phyloP scores from a whole-genome alignment of 2,797 vertebrate species.

The Nyctibius grandis region DNA sequence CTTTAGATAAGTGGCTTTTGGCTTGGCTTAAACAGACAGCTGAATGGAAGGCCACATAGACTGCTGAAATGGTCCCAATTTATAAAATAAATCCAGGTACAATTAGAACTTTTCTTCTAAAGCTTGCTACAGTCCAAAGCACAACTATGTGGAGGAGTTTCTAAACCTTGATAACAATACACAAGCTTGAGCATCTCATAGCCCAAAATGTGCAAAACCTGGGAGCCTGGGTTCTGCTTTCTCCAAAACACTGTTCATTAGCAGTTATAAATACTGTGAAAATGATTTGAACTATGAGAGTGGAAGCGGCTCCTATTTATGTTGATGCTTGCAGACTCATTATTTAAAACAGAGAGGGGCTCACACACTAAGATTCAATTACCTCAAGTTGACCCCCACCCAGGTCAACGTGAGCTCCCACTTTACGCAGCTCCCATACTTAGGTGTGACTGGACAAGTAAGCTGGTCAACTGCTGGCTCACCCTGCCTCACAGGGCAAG shows the following conservation, averaged over 20 bases:
- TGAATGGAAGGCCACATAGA: conserved; percentile 50
- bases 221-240: not conserved
- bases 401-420: not conserved
- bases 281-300: not conserved
- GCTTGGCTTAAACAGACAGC: conserved; percentile 42
- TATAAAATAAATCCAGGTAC: conserved; percentile 42
- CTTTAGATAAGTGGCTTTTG: conserved; percentile 45
- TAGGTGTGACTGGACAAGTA: not conserved
- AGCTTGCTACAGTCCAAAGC: not conserved
- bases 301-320: not conserved
- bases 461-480: not conserved
- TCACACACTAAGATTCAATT: not conserved
- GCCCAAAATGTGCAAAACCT: not conserved
- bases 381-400: not conserved
- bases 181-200: conserved; percentile 3
- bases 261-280: not conserved
- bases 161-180: conserved; percentile 13
- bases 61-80: not conserved
- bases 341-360: not conserved
- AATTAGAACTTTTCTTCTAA: conserved; percentile 38
- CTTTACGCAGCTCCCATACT: not conserved
- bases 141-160: not conserved
- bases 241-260: not conserved
- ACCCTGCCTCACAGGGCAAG: not conserved
- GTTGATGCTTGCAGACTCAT: not conserved